Conservation (phyloP, 2,888 invertebrate genomes). For the Himalopsyche anomala region DNA sequence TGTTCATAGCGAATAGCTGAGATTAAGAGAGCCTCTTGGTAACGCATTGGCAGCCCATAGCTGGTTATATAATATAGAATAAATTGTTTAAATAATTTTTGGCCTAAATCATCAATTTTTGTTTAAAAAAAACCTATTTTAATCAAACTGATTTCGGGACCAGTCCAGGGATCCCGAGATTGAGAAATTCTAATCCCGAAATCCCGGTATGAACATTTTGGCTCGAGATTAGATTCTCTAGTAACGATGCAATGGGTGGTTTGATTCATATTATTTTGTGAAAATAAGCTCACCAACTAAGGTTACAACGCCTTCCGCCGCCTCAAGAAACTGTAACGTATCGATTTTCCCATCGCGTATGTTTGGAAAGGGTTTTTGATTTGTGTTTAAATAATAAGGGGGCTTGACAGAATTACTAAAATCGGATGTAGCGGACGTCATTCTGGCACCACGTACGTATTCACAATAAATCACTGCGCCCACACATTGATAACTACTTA, state of each 20-base stretch:
- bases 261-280: neutral
- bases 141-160: too few species aligned
- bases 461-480: neutral
- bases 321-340: slow-evolving; percentile 79
- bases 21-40: too few species aligned
- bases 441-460: slow-evolving; percentile 29
- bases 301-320: slow-evolving; percentile 79
- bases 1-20: too few species aligned
- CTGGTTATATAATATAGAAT: too few species aligned
- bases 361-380: slow-evolving; percentile 74
- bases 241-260: neutral
- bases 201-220: too few species aligned
- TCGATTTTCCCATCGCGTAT: slow-evolving; percentile 78
- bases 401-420: slow-evolving; percentile 41
- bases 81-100: too few species aligned
- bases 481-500: slow-evolving; percentile 32
- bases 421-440: slow-evolving; percentile 31
- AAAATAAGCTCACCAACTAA: slow-evolving; percentile 78
- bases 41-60: too few species aligned
- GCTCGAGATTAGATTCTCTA: too few species aligned
- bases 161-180: too few species aligned
- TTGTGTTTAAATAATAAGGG: slow-evolving; percentile 62
- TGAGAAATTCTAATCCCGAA: too few species aligned
- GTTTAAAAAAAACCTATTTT: too few species aligned
- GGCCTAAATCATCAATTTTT: too few species aligned